Conservation (phyloP, 2,113 vertebrate species). For the Cricetomys ansorgei region DNA sequence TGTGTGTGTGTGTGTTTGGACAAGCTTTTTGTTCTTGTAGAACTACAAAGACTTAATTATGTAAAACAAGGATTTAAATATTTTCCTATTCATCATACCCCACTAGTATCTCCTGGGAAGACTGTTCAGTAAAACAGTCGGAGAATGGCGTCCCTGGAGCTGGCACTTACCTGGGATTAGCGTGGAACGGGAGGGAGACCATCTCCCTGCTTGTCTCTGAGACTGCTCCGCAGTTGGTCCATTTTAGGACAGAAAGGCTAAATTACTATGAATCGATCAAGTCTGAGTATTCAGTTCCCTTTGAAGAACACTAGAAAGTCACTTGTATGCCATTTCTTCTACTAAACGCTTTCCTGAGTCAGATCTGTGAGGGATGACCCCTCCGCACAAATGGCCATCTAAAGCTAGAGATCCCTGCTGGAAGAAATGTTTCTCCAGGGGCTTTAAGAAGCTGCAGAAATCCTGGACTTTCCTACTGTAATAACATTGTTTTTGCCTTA, state of each 20-base stretch:
- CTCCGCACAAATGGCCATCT: neutral
- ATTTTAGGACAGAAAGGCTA: neutral
- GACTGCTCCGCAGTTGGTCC: neutral
- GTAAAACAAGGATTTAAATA: neutral
- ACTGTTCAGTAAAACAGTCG: neutral
- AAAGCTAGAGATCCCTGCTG: neutral
- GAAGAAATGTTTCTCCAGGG: constrained; percentile 48
- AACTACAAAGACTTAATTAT: neutral
- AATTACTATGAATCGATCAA: constrained; percentile 1
- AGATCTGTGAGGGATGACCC: neutral
- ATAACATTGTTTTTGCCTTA: constrained; percentile 74
- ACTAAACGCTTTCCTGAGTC: neutral
- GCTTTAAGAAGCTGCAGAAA: constrained; percentile 56
- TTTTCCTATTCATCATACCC: neutral
- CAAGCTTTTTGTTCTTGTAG: neutral
- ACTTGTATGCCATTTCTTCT: constrained; percentile 39
- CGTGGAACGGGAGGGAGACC: neutral
- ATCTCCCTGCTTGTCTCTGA: neutral
- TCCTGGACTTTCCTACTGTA: constrained; percentile 58
- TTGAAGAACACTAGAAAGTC: neutral
- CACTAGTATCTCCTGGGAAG: neutral
- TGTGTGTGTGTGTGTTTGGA: no score
- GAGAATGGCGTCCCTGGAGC: neutral
- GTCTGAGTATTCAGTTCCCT: constrained; percentile 14
- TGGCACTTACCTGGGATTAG: neutral